A percentile compares a stretch with the other conserved stretches of the same genome.
Evolutionary conservation across 35 echinoderm and acorn worm genomes (phyloP).

Genomic region (Strongylocentrotus purpuratus): DNA sequence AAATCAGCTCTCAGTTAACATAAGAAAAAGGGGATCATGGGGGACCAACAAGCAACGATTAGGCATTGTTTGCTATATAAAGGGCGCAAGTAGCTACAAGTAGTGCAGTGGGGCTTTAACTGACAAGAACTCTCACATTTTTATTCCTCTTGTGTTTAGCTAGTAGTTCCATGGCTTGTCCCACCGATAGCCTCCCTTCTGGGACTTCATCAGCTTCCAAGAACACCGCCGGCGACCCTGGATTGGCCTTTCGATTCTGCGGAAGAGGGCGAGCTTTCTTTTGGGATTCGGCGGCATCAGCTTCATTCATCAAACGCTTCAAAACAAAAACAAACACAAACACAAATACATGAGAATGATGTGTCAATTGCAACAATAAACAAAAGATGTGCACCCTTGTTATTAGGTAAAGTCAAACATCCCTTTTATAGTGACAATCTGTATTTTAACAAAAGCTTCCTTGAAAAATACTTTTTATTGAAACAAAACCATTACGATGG

Average conservation of each 20-base stretch:
- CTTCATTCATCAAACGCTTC: conserved; percentile 54
- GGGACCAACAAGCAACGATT: no score
- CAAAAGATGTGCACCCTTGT: background rate
- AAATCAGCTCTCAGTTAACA: no score
- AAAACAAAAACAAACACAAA: background rate
- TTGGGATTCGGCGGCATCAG: conserved; percentile 24
- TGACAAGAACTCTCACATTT: conserved; percentile 45
- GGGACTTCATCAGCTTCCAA: conserved; percentile 67
- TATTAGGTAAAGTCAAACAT: background rate
- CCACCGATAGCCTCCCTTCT: conserved; percentile 69
- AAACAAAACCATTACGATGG: no score
- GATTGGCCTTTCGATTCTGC: conserved; percentile 13
- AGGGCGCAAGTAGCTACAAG: no score
- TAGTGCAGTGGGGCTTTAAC: background rate
- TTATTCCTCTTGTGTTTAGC: conserved; percentile 78
- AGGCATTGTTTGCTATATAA: no score
- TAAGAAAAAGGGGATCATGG: no score
- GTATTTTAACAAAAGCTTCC: no score
- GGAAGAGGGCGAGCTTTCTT: conserved; percentile 54
- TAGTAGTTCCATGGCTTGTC: conserved; percentile 80
- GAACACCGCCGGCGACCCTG: conserved; percentile 17
- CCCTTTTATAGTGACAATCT: background rate
- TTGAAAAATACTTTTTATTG: no score
- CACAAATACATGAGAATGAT: background rate
- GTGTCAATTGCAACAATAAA: no score